These are phyloP conservation scores for Heliconius nattereri DNA, from an alignment of 1,140 invertebrate species.

Conservation along the genomic window DNA sequence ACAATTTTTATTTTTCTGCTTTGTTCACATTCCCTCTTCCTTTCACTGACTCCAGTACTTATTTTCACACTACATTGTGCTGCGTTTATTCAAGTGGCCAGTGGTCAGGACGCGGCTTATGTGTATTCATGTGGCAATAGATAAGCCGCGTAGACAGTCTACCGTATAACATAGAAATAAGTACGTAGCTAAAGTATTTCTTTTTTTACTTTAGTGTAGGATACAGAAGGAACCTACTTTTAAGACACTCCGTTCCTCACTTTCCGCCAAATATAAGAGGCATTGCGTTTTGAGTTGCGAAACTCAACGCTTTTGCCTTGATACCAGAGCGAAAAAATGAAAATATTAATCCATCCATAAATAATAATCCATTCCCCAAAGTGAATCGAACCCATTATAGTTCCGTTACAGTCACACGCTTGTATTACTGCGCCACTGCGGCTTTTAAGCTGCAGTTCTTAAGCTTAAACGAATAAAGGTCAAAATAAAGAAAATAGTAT, in stretches of 20 bases:
- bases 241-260: too few relatives aligned
- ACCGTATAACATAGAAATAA: neutral
- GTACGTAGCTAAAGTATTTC: neutral
- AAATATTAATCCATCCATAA: too few relatives aligned
- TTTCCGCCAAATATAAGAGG: too few relatives aligned
- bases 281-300: too few relatives aligned
- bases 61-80: neutral
- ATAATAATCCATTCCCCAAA: too few relatives aligned
- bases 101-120: slow-evolving; percentile 18
- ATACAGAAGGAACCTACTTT: too few relatives aligned
- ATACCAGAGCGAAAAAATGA: too few relatives aligned
- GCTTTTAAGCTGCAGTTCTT: neutral
- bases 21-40: neutral
- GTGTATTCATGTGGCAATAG: slow-evolving; percentile 29
- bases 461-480: neutral
- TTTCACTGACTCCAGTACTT: neutral
- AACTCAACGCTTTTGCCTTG: too few relatives aligned
- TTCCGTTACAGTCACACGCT: too few relatives aligned
- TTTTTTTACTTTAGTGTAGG: too few relatives aligned
- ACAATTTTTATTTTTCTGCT: neutral
- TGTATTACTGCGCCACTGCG: too few relatives aligned
- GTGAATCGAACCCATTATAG: too few relatives aligned
- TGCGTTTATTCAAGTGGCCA: slow-evolving; percentile 18
- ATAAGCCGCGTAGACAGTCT: slow-evolving; percentile 17
- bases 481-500: neutral